Evolutionary conservation across 1,140 invertebrate genomes (phyloP).

Genomic region (Dufourea novaeangliae): DNA sequence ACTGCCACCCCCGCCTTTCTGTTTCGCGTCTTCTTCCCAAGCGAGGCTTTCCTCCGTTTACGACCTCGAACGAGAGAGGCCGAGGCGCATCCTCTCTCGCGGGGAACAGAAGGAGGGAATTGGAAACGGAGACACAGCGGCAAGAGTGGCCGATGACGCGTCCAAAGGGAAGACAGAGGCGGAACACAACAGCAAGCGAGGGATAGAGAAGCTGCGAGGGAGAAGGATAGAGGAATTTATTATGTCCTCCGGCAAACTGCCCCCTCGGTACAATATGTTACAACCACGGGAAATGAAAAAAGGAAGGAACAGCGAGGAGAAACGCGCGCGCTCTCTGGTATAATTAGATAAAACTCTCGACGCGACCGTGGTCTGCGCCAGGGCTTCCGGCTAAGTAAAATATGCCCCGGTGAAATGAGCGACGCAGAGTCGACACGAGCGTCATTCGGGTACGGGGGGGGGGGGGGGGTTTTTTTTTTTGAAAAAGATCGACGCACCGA

Average conservation of each 20-base stretch:
- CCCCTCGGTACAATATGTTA: constrained; percentile 63
- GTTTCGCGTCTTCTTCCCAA: constrained; percentile 15
- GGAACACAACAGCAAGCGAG: neutral
- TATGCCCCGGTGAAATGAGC: neutral
- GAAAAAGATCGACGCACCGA: neutral
- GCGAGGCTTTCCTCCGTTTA: constrained; percentile 39
- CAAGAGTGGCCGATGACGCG: constrained; percentile 54
- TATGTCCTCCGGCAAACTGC: constrained; percentile 62
- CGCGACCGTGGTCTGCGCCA: neutral
- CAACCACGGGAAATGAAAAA: constrained; percentile 60
- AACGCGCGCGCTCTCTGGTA: constrained; percentile 42
- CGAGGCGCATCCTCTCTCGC: neutral
- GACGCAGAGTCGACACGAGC: neutral
- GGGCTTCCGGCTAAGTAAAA: constrained; percentile 1
- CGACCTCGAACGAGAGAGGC: constrained; percentile 18
- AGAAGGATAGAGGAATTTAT: constrained; percentile 66
- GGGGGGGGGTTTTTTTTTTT: no score
- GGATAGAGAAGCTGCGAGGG: constrained; percentile 12
- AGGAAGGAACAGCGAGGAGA: neutral
- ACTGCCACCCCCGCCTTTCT: neutral
- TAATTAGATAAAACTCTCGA: constrained; percentile 63
- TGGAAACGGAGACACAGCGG: constrained; percentile 38
- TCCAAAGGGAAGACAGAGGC: constrained; percentile 54
- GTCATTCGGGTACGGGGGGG: neutral
- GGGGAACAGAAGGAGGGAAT: neutral